These are phyloP conservation scores for Cotesia congregata DNA, from an alignment of 2,888 invertebrate genomes.

Conservation along the genomic window DNA sequence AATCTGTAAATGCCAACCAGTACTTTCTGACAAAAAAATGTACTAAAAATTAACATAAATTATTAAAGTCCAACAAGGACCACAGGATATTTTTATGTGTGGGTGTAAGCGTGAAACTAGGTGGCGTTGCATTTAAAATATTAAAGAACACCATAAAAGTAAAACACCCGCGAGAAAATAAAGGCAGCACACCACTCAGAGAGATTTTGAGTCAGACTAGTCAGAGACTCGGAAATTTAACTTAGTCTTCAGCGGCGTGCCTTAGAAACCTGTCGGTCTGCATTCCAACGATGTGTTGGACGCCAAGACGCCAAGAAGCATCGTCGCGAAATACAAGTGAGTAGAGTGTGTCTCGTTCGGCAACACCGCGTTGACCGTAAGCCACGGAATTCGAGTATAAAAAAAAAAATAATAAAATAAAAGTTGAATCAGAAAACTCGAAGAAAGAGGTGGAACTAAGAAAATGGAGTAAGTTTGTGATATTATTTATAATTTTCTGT, in stretches of 20 bases:
- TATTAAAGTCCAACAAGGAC: neutral
- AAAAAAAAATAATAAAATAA: constrained; percentile 17
- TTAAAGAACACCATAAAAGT: neutral
- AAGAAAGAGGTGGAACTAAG: constrained; percentile 24
- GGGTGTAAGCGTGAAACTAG: neutral
- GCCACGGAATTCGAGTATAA: constrained; percentile 30
- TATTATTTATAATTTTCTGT: constrained; percentile 20
- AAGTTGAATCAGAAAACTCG: constrained; percentile 4
- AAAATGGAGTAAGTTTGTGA: constrained; percentile 11
- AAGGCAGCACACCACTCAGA: constrained; percentile 32
- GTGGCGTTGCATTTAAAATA: constrained; percentile 6
- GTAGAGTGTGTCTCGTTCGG: constrained; percentile 25
- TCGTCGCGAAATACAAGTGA: constrained; percentile 43
- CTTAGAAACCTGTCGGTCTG: constrained; percentile 67
- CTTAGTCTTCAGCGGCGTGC: constrained; percentile 30
- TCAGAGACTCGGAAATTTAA: neutral
- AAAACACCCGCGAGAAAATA: constrained; percentile 29
- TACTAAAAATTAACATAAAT: neutral
- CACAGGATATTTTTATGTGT: neutral
- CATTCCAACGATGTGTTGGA: constrained; percentile 67
- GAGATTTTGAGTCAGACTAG: neutral
- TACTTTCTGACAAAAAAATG: too few species aligned
- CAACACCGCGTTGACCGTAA: constrained; percentile 30
- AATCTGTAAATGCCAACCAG: too few species aligned
- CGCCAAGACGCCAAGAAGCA: constrained; percentile 59